Evolutionary conservation across 1,140 invertebrate genomes (phyloP).

Genomic region (Penaeus indicus): DNA sequence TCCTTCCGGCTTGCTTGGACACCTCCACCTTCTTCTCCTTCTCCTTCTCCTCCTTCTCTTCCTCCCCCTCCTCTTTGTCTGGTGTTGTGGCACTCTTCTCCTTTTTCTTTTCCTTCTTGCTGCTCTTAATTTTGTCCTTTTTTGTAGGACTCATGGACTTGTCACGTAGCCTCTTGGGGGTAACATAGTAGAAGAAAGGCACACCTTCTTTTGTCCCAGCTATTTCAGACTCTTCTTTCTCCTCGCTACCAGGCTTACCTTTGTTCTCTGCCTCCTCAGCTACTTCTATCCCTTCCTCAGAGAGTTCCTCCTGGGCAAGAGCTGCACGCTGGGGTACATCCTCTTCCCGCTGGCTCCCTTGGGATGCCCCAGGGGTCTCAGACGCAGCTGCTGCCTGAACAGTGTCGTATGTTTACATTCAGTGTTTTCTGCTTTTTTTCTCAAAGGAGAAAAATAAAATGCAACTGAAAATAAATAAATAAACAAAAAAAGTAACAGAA

Average conservation of each 20-base stretch:
- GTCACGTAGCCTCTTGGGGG: conserved; percentile 50
- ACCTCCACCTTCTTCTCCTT: not conserved
- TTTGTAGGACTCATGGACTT: not conserved
- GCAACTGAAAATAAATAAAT: no score
- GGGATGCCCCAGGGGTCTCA: not conserved
- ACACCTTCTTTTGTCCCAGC: conserved; percentile 29
- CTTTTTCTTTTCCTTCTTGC: not conserved
- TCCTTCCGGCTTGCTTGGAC: not conserved
- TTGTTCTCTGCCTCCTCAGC: not conserved
- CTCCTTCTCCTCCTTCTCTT: conserved; percentile 41
- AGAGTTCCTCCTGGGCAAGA: not conserved
- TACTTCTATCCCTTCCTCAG: conserved; percentile 24
- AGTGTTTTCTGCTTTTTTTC: no score
- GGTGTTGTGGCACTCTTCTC: not conserved
- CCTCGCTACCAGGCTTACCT: not conserved
- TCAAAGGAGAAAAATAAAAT: no score
- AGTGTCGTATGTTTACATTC: no score
- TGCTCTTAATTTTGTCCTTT: not conserved
- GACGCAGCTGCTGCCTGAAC: not conserved
- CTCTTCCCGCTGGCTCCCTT: not conserved
- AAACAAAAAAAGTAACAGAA: no score
- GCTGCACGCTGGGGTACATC: not conserved
- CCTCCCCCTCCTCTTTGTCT: not conserved
- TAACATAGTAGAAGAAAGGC: conserved; percentile 65
- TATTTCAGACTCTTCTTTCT: conserved; percentile 4